These are phyloP conservation scores for Perodicticus potto DNA, from an alignment of 2,797 vertebrate genomes.

Conservation along the genomic window DNA sequence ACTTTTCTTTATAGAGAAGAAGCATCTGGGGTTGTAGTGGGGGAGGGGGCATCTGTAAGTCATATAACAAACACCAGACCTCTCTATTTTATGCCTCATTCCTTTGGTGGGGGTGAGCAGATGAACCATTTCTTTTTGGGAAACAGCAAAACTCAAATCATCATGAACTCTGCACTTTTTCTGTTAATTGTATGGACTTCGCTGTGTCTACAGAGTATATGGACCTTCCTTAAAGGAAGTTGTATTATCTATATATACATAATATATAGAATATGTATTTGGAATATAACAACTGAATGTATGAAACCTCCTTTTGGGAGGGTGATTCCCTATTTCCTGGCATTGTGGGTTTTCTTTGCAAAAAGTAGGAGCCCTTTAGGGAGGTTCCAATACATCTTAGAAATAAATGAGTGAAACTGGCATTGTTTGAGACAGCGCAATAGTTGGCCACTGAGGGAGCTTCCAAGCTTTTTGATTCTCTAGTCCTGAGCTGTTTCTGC, in stretches of 20 bases:
- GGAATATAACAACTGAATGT: background rate
- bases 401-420: slow-evolving; percentile 23
- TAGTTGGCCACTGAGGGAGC: background rate
- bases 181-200: slow-evolving; percentile 53
- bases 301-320: slow-evolving; percentile 28
- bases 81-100: slow-evolving; percentile 71
- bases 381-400: background rate
- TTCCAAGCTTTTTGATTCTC: background rate
- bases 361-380: slow-evolving; percentile 5
- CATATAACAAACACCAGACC: slow-evolving; percentile 74
- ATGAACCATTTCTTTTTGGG: slow-evolving; percentile 59
- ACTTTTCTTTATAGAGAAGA: slow-evolving; percentile 52
- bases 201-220: background rate
- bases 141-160: slow-evolving; percentile 72
- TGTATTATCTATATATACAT: slow-evolving; percentile 50
- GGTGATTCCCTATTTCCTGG: slow-evolving; percentile 27
- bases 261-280: background rate
- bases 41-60: slow-evolving; percentile 67
- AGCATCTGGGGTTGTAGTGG: background rate
- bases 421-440: background rate
- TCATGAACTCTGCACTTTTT: slow-evolving; percentile 69
- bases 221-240: slow-evolving; percentile 49
- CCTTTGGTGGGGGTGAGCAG: slow-evolving; percentile 69
- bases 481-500: background rate
- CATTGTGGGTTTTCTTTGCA: background rate